These are phyloP conservation scores for Chirona hameri DNA, from an alignment of 2,888 invertebrate species.

Conservation along the genomic window DNA sequence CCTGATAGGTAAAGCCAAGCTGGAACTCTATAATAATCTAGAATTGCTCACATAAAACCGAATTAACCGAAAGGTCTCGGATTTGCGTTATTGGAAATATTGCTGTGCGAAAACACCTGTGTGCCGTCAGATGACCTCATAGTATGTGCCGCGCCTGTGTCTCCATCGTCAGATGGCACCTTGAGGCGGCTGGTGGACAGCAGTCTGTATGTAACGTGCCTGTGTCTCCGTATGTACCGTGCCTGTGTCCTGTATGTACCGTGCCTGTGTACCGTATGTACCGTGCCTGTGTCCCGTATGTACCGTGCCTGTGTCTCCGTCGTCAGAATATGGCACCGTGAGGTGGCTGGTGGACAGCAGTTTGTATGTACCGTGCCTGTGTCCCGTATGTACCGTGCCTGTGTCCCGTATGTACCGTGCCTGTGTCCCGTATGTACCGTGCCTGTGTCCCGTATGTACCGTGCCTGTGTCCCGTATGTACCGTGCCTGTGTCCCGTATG, in stretches of 20 bases:
- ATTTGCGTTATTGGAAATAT: no score
- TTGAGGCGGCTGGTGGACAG: conserved; percentile 43
- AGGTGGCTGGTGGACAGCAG: conserved; percentile 44
- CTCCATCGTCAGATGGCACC: conserved; percentile 35
- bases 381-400: neutral
- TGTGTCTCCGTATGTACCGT: neutral
- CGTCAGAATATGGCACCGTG: conserved; percentile 37
- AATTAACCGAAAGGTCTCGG: no score
- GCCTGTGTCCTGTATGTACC: neutral
- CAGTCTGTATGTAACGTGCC: conserved; percentile 36
- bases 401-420: neutral
- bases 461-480: neutral
- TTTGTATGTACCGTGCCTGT: conserved; percentile 1
- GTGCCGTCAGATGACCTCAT: no score
- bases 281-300: no score
- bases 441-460: neutral
- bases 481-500: neutral
- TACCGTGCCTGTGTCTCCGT: neutral
- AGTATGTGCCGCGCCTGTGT: neutral
- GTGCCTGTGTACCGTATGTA: no score
- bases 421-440: neutral
- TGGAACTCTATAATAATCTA: no score
- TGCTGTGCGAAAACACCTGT: no score
- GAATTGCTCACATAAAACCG: no score
- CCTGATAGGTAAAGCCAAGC: no score